Base-by-base conservation (phyloP, 1,140 invertebrate species). In the Lethrus apterus region DNA sequence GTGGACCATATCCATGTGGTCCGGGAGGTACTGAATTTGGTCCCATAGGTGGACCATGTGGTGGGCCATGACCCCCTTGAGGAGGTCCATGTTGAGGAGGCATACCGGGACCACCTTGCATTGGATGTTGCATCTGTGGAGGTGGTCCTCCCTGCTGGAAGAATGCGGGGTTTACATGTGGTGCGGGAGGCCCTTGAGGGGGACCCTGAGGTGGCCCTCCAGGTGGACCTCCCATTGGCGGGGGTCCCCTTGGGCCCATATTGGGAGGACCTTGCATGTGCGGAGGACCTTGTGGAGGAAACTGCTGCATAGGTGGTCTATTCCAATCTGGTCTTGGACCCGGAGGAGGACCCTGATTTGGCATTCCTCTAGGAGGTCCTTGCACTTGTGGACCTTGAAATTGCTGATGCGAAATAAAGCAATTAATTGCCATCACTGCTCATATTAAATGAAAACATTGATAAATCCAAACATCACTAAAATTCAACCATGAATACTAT, bases 151-250 rank as follows among this genome's bases (percentile, higher is more conserved):
- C 82, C 58, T 85, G 83, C 55, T 83, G 86, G 69, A 96, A 96
- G 76, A 96, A 96, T 33, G 92, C 91, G 24, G 92, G 93, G 73
- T 97, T 97, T 34, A 97, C 91, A 66, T 97, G 92, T 14, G 92
- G 91, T 23, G 89, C 89, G 21, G 90, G 89, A 23, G 83, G 80
- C 13, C 80, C 82, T 60, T 76, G 75, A 38, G 72, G 74, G 20
- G 72, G 75, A 43, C 73, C 80, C 50, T 80, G 79, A 24, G 78
- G 80, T n/a, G 77, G 69, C 14, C 76, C 77, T 47, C 73, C 67
- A 13, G 75, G 71, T 51, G 75, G 72, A 2, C 70, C 72, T 44
- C 65, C 67, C 56, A 70, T 70, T 10, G 70, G 70, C 2, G 70
- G 70, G 24, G 70, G 57, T 57, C 59, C 73, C 64, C 63, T 68